Evolutionary conservation across 2,888 invertebrate species (phyloP), one percentile per base, ranked within the genome.

Genomic region (Harmothoe impar): DNA sequence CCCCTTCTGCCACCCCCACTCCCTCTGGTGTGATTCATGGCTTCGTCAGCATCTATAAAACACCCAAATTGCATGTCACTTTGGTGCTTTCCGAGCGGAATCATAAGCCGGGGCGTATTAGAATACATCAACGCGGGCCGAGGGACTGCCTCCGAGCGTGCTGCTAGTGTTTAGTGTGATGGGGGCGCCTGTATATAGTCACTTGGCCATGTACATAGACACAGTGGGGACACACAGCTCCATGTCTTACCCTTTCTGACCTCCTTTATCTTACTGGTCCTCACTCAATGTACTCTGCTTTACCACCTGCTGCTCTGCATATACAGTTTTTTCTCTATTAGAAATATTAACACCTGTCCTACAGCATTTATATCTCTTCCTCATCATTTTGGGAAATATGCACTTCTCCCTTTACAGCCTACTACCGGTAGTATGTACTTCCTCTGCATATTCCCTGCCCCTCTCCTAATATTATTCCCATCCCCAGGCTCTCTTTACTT

Each of bases 81-180:
- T 72, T 72, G 72, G 72, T 72, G 72, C 72, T 72, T 72, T 72
- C 72, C 72, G 72, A 72, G 72, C 25, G 72, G 72, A 72, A 72
- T 72, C 72, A 72, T 72, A 72, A 72, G 72, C 72, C 72, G 72
- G 31, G 72, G 29, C 72, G 25, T 72, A 72, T 72, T 72, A 72
- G 72, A 72, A 72, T 72, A 72, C 72, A 72, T 72, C 72, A 72
- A 29, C 25, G 72, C 17, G 72, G 29, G 72, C 72, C 29, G 31
- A 29, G 72, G 31, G 31, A n/a, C 29, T 25, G 72, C 72, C 43
- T 72, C 3, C 17, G 29, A 15, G 15, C 72, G 72, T 15, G 29
- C 25, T 25, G 3, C 29, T 25, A 25, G n/a, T 43, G 43, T 72
- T 72, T 72, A 29, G 72, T 72, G 72, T 72, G 5, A 72, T 72